A percentile compares a stretch with the other conserved stretches of the same genome.
Evolutionary conservation across 2,888 invertebrate genomes (phyloP).

Genomic region (Oxytorus armatus): DNA sequence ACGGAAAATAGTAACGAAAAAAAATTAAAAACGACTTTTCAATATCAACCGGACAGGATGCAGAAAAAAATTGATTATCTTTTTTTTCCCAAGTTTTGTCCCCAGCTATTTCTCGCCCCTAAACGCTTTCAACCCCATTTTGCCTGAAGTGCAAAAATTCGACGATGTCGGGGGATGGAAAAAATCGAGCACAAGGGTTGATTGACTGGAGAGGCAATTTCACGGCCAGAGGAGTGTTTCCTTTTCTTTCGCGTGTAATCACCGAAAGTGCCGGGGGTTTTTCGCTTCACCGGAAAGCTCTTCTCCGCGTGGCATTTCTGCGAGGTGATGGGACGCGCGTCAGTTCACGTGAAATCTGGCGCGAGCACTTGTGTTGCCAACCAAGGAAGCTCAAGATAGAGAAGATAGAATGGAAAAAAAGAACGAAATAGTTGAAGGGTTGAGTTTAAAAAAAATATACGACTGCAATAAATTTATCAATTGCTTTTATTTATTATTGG

Average conservation of each 20-base stretch:
- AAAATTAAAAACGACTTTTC: no score
- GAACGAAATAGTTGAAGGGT: neutral
- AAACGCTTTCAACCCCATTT: slow-evolving; percentile 8
- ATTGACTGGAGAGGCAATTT: slow-evolving; percentile 74
- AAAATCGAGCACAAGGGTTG: slow-evolving; percentile 50
- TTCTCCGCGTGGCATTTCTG: slow-evolving; percentile 14
- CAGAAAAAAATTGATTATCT: slow-evolving; percentile 1
- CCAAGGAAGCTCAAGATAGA: slow-evolving; percentile 9
- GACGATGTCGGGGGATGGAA: neutral
- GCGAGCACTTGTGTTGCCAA: slow-evolving; percentile 3
- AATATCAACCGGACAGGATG: no score
- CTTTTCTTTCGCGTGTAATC: slow-evolving; percentile 69
- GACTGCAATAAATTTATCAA: no score
- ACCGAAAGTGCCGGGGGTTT: slow-evolving; percentile 69
- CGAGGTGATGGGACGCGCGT: slow-evolving; percentile 15
- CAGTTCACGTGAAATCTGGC: slow-evolving; percentile 35
- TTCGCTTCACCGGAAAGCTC: slow-evolving; percentile 37
- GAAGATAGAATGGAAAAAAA: slow-evolving; percentile 20
- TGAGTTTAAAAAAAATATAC: neutral
- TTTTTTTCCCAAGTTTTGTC: neutral
- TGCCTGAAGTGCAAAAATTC: neutral
- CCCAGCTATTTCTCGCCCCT: neutral
- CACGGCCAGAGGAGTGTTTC: slow-evolving; percentile 55
- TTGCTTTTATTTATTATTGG: no score
- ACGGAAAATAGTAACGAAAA: no score